Evolutionary conservation across 2,797 vertebrate genomes (phyloP).

Genomic region (Sciurus vulgaris): DNA sequence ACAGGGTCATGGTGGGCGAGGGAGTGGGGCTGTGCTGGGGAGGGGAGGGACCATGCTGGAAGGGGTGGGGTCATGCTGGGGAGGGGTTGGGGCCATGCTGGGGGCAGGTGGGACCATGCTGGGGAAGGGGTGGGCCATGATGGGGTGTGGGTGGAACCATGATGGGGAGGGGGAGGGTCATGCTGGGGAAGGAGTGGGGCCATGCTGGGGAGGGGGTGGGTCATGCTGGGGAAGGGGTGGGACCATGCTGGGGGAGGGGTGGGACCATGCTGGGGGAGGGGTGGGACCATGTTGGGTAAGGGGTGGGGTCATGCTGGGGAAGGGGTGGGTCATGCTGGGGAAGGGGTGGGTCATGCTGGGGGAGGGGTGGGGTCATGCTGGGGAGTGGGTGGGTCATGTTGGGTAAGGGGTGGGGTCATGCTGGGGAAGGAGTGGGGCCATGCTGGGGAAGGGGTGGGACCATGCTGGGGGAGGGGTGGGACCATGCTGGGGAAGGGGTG

Average conservation of each 20-base stretch:
- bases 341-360: too few relatives aligned
- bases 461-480: not conserved
- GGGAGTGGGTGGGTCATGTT: too few relatives aligned
- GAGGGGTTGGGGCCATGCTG: not conserved
- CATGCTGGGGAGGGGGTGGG: too few relatives aligned
- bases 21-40: not conserved
- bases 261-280: not conserved
- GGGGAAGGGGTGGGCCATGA: not conserved
- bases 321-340: too few relatives aligned
- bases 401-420: not conserved
- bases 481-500: rapidly evolving
- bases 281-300: not conserved
- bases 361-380: not conserved
- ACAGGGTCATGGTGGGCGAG: not conserved
- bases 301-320: too few relatives aligned
- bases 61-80: not conserved
- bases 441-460: not conserved
- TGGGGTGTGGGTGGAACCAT: not conserved
- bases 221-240: not conserved
- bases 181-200: not conserved
- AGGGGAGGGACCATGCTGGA: not conserved
- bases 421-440: not conserved
- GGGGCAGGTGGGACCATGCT: too few relatives aligned
- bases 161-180: too few relatives aligned
- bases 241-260: not conserved